Evolutionary conservation across 35 echinoderm and acorn worm species (phyloP), one percentile per base, ranked within the genome.

Genomic region (Ophiothrix spiculata): DNA sequence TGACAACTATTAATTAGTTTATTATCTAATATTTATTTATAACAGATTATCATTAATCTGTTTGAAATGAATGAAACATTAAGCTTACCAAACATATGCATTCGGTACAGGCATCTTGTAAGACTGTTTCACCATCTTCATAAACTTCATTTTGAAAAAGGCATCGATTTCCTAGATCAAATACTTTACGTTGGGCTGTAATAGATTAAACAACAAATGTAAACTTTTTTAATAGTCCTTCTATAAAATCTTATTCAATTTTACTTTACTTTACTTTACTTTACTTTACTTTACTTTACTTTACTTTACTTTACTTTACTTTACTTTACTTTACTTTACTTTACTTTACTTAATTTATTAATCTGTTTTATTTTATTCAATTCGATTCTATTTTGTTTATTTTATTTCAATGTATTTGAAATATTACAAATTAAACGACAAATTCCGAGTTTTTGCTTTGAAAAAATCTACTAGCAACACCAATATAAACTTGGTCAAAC

Each of bases 111-210:
- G 76, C 81, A 56, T 97, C 94, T 84, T 90, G 39, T 38, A 87
- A 86, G 0, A 97, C 90, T 16, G 77, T 76, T 38, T 97, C 82
- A 19, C 76, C 94, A 15, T 69, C 60, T 1, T 69, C 25, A 32
- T 80, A 93, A 28, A 97, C 87, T 15, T 86, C 56, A 17, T 87
- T 85, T 23, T 74, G 75, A 40, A 97, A 97, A 25, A 97, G 46
- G 82, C 94, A 97, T 13, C 94, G 87, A 77, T 97, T 84, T 1
- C 84, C 87, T 32, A 93, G 82, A 87, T 93, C 91, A 64, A 87
- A 97, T 35, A 97, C 94, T 76, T 88, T 88, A 17, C 94, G 46
- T 46, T 89, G 94, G 31, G 90, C 94, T 97, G 87, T 10, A 82
- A 83, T 32, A 79, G n/a, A n/a, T n/a, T n/a, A n/a, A n/a, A n/a